Conservation (phyloP, 2,113 vertebrate species). For the Pipa parva region DNA sequence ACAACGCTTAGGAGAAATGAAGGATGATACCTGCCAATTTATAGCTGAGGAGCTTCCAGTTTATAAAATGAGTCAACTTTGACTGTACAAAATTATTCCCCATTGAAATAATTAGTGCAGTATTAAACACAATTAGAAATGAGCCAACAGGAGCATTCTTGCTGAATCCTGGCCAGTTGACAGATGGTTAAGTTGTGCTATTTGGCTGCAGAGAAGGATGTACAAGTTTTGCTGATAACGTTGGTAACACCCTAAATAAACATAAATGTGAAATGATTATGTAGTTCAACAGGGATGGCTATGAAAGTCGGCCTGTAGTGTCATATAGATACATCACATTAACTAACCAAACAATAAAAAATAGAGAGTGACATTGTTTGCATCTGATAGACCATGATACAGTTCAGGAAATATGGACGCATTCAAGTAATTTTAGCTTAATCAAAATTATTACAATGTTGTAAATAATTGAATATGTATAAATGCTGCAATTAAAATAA, state of each 20-base stretch:
- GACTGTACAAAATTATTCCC: slow-evolving; percentile 87
- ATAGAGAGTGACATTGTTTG: no score
- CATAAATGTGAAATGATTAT: slow-evolving; percentile 41
- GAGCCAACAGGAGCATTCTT: slow-evolving; percentile 73
- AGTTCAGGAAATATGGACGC: no score
- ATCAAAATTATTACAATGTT: no score
- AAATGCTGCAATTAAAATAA: no score
- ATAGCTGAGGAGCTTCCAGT: slow-evolving; percentile 82
- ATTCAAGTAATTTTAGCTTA: no score
- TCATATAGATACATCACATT: no score
- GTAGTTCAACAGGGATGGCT: no score
- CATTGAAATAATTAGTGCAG: slow-evolving; percentile 88
- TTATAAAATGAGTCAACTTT: slow-evolving; percentile 88
- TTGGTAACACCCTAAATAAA: slow-evolving; percentile 52
- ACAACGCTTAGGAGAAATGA: slow-evolving; percentile 82
- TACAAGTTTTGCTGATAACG: slow-evolving; percentile 69
- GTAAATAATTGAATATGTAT: no score
- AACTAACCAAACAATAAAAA: no score
- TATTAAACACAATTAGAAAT: slow-evolving; percentile 87
- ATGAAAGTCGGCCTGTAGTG: no score
- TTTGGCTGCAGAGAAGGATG: slow-evolving; percentile 66
- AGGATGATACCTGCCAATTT: slow-evolving; percentile 87
- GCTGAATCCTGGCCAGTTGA: slow-evolving; percentile 76
- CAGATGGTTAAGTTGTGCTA: slow-evolving; percentile 79
- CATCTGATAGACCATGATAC: no score